These are phyloP conservation scores for Ibycter americanus DNA, from an alignment of 2,797 vertebrate genomes.

Conservation along the genomic window DNA sequence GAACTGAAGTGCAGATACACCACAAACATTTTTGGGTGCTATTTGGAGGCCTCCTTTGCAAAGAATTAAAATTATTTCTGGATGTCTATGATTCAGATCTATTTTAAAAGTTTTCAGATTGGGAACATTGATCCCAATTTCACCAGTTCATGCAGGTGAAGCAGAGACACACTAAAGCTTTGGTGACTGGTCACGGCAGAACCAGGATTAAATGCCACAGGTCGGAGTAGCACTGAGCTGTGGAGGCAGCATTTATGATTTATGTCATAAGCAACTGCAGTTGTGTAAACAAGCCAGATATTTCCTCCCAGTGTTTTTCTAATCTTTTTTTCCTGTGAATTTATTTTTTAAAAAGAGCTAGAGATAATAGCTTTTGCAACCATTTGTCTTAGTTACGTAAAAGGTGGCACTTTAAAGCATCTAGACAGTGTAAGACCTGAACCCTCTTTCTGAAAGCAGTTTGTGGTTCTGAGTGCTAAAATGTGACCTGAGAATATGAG, in stretches of 20 bases:
- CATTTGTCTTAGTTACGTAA: background rate
- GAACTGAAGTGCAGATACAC: background rate
- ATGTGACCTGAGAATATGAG: background rate
- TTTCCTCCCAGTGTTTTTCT: background rate
- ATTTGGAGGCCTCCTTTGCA: background rate
- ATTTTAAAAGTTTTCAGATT: background rate
- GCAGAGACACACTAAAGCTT: background rate
- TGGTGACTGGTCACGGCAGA: background rate
- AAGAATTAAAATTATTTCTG: background rate
- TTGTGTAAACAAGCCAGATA: background rate
- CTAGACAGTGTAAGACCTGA: background rate
- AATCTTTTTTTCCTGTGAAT: background rate
- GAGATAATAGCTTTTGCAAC: background rate
- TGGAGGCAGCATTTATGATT: background rate
- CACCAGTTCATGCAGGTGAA: background rate
- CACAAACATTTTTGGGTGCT: background rate
- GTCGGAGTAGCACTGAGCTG: background rate
- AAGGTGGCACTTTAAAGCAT: background rate
- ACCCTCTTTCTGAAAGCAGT: background rate
- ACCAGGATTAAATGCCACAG: background rate
- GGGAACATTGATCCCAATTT: background rate
- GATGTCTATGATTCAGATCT: background rate
- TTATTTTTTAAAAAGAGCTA: background rate
- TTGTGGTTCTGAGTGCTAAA: background rate
- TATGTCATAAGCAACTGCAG: background rate